phyloP scores from a whole-genome alignment of 2,888 invertebrate genomes.

The Clivina fossor region DNA sequence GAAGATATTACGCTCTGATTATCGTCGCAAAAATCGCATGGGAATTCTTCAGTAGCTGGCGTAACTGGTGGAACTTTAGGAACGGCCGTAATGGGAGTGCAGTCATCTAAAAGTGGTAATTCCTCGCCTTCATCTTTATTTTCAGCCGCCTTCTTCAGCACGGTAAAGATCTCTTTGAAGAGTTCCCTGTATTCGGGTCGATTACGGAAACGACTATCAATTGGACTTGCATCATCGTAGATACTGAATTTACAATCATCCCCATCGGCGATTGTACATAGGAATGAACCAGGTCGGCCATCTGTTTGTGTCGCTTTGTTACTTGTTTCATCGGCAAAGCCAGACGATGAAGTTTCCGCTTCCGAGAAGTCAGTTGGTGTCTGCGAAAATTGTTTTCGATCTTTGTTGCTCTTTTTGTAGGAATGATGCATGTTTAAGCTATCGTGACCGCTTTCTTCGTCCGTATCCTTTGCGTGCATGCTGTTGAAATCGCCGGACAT shows the following conservation, averaged over 20 bases:
- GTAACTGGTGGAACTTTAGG: constrained; percentile 69
- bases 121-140: constrained; percentile 80
- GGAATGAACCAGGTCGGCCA: constrained; percentile 74
- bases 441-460: constrained; percentile 66
- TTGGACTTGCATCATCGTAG: constrained; percentile 74
- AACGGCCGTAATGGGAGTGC: constrained; percentile 49
- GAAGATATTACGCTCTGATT: constrained; percentile 76
- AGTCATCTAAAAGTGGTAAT: constrained; percentile 70
- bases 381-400: constrained; percentile 64
- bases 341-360: constrained; percentile 82
- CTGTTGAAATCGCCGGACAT: constrained; percentile 73
- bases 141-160: constrained; percentile 80
- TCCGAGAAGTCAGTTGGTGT: constrained; percentile 83
- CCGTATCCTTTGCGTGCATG: constrained; percentile 62
- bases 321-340: constrained; percentile 81
- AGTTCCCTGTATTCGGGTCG: constrained; percentile 78
- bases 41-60: constrained; percentile 66
- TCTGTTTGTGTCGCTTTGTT: constrained; percentile 84
- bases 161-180: constrained; percentile 82
- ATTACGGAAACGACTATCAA: constrained; percentile 80
- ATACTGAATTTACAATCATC: constrained; percentile 85
- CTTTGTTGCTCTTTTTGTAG: constrained; percentile 57
- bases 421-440: constrained; percentile 45
- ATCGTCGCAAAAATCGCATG: constrained; percentile 68
- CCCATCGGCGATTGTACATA: constrained; percentile 83